Percentiles rank a stretch among this genome's conserved stretches.
Conservation (phyloP, 2,797 vertebrate species). For the Falco novaeseelandiae region DNA sequence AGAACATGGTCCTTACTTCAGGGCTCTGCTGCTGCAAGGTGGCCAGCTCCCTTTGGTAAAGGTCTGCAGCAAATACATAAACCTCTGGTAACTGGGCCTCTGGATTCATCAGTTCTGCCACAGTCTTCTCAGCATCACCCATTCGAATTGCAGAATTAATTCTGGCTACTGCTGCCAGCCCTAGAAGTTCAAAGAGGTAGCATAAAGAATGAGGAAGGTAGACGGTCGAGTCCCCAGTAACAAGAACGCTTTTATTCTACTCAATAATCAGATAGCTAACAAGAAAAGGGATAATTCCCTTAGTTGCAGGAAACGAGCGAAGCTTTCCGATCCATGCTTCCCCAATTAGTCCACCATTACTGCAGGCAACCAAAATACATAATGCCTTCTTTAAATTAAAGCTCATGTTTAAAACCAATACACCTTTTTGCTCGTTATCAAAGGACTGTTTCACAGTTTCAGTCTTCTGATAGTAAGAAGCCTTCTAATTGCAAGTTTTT, state of each 20-base stretch:
- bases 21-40: slow-evolving; percentile 93
- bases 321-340: background rate
- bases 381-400: background rate
- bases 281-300: background rate
- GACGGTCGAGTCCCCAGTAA: background rate
- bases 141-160: slow-evolving; percentile 89
- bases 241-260: background rate
- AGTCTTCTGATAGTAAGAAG: background rate
- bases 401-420: background rate
- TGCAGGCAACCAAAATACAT: background rate
- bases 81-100: slow-evolving; percentile 94
- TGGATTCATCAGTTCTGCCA: slow-evolving; percentile 90
- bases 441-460: background rate
- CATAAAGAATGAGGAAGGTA: background rate
- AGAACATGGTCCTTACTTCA: slow-evolving; percentile 73
- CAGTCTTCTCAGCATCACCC: slow-evolving; percentile 87
- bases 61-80: slow-evolving; percentile 88
- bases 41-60: slow-evolving; percentile 92
- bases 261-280: background rate
- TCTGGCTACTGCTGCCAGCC: slow-evolving; percentile 85
- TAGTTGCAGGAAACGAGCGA: background rate
- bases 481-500: background rate
- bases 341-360: background rate
- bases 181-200: slow-evolving; percentile 66
- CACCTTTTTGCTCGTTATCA: background rate